Percentiles rank a stretch among this genome's conserved stretches.
These are phyloP conservation scores for Equus przewalskii DNA, from an alignment of 2,113 vertebrate species.

Conservation along the genomic window DNA sequence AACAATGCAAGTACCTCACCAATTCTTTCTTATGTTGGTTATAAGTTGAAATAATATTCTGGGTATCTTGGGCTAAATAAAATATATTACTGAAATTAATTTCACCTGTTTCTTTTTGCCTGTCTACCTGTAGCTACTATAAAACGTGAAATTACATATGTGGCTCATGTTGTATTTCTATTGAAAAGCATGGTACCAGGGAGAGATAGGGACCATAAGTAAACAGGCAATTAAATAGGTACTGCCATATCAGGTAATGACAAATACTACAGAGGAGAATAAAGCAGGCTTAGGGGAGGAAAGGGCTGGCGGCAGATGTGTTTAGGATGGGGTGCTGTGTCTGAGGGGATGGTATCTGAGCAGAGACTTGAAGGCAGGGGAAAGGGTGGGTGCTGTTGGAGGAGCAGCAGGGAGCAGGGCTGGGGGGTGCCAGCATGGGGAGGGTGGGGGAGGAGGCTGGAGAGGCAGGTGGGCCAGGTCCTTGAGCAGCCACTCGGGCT, in stretches of 20 bases:
- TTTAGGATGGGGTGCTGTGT: neutral
- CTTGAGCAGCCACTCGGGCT: neutral
- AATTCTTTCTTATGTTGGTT: neutral
- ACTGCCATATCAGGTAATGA: neutral
- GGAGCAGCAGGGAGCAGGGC: neutral
- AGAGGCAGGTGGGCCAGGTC: neutral
- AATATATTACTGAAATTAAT: neutral
- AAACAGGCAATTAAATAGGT: neutral
- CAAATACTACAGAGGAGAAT: too few species aligned
- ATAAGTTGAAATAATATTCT: neutral
- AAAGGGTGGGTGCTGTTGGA: too few species aligned
- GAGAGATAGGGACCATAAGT: neutral
- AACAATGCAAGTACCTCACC: neutral
- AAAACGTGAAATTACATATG: neutral
- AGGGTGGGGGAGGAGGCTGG: too few species aligned
- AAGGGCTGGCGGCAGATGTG: neutral
- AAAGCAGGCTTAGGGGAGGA: rapidly evolving
- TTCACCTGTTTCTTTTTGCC: neutral
- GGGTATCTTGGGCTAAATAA: neutral
- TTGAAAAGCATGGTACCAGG: neutral
- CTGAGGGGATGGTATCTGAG: neutral
- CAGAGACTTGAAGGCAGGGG: neutral
- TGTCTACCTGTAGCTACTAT: neutral
- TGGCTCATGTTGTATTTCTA: neutral
- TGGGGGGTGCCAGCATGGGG: too few species aligned